Base-by-base conservation (phyloP, 92 coral and sea anemone genomes). In the Palythoa caribaeorum region DNA sequence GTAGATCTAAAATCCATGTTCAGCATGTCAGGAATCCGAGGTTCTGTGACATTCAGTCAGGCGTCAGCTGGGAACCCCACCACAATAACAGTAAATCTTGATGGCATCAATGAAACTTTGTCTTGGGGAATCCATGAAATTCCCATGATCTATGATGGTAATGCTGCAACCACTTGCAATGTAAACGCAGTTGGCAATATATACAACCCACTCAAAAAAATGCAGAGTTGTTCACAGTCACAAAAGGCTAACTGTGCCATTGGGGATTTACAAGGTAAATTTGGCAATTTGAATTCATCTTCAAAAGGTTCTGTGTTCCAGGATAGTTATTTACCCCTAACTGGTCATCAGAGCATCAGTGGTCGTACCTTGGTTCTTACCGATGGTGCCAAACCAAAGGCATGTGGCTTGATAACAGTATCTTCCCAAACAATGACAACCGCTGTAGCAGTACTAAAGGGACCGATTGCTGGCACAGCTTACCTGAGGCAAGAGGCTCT, bases 101-200 rank as follows among this genome's bases (percentile, higher is more conserved):
- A 86, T 55, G 99, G 99, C 35, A 39, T 95, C 65, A 76, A 86
- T 71, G 93, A 93, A 66, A 88, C 88, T 12, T 89, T 95, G n/a
- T 14, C 78, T 9, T 93, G 98, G 95, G 66, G 53, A n/a, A 87
- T 97, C 53, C 97, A 91, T 55, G 80, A 79, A 19, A 87, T 94
- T 15, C 99, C 99, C 4, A 91, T 97, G 90, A 90, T 95, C 39
- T 97, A 97, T 91, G 62, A 92, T 48, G 99, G 99, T 16, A 93
- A 93, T 70, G 93, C 94, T 40, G 86, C 73, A 21, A 73, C 85
- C 54, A 95, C 94, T 76, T 96, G 99, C 83, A 83, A 80, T 55
- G 78, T 72, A 66, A n/a, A 17, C 65, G 92, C 91, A 38, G 87
- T 91, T 62, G 98, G 98, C 73, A 78, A 53, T 13, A 55, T 95